Evolutionary conservation across 2,888 invertebrate genomes (phyloP).

Genomic region (Clivina fossor): DNA sequence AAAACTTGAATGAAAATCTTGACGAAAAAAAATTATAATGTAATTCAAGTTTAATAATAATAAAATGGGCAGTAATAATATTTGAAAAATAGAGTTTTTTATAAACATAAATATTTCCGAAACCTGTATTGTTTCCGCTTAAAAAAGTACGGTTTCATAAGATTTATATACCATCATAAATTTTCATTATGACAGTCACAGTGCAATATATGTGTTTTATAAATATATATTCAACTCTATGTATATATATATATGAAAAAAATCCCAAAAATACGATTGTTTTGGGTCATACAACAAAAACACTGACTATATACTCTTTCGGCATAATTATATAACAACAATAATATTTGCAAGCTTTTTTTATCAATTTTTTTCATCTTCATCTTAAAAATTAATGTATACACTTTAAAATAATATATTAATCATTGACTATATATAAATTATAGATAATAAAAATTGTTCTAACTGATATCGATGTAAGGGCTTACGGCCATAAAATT

Average conservation of each 20-base stretch:
- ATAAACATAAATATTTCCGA: neutral
- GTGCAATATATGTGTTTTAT: slow-evolving; percentile 30
- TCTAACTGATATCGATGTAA: slow-evolving; percentile 32
- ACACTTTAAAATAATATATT: slow-evolving; percentile 16
- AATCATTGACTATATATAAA: neutral
- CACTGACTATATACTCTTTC: slow-evolving; percentile 31
- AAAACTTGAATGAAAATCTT: too few relatives aligned
- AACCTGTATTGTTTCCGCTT: slow-evolving; percentile 25
- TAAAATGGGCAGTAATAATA: too few relatives aligned
- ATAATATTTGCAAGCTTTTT: slow-evolving; percentile 29
- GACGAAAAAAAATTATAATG: too few relatives aligned
- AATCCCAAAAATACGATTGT: slow-evolving; percentile 19
- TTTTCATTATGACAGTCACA: slow-evolving; percentile 11
- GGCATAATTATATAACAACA: slow-evolving; percentile 27
- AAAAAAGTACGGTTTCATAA: slow-evolving; percentile 31
- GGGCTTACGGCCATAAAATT: slow-evolving; percentile 31
- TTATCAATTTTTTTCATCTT: too few relatives aligned
- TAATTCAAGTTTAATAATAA: too few relatives aligned
- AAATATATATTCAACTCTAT: slow-evolving; percentile 33
- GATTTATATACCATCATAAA: slow-evolving; percentile 28
- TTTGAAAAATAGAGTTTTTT: too few relatives aligned
- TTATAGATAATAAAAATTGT: slow-evolving; percentile 11
- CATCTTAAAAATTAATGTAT: slow-evolving; percentile 27
- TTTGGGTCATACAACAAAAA: slow-evolving; percentile 28
- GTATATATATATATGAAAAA: slow-evolving; percentile 7